These are phyloP conservation scores for Tetragonula clypearis DNA, from an alignment of 1,140 invertebrate species.

Conservation along the genomic window DNA sequence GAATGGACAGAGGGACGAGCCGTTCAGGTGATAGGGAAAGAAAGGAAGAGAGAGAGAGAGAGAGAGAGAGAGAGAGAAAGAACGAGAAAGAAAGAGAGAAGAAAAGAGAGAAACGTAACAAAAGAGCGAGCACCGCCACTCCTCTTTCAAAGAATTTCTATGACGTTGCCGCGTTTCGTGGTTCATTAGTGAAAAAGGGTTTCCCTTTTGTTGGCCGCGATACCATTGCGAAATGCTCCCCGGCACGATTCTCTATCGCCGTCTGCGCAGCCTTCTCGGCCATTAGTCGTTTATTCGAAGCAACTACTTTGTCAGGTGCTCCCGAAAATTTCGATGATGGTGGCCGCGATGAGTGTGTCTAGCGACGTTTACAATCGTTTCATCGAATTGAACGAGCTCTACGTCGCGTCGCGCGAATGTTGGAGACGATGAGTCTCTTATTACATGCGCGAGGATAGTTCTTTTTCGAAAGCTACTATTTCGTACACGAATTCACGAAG, in stretches of 20 bases:
- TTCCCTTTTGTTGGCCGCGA: constrained; percentile 61
- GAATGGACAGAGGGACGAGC: constrained; percentile 31
- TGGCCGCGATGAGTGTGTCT: neutral
- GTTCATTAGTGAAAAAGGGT: constrained; percentile 71
- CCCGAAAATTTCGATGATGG: constrained; percentile 48
- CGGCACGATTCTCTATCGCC: constrained; percentile 54
- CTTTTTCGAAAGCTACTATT: too few relatives aligned
- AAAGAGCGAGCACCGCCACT: constrained; percentile 58
- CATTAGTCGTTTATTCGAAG: constrained; percentile 63
- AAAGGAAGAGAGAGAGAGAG: neutral
- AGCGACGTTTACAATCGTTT: neutral
- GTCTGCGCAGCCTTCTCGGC: constrained; percentile 46
- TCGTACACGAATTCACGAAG: too few relatives aligned
- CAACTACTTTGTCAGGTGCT: constrained; percentile 43
- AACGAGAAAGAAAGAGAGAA: constrained; percentile 2
- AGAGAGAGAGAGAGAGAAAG: neutral
- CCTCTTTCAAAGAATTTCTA: constrained; percentile 68
- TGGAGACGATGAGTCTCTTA: too few relatives aligned
- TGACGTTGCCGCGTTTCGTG: constrained; percentile 70
- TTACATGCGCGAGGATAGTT: too few relatives aligned
- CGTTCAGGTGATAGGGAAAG: too few relatives aligned
- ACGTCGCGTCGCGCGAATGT: too few relatives aligned
- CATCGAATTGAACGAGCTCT: neutral
- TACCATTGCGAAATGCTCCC: constrained; percentile 58
- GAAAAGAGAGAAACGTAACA: constrained; percentile 36